Percentiles rank a stretch among this genome's conserved stretches.
Conservation (phyloP, 2,888 invertebrate genomes). For the Conomelus anceps region DNA sequence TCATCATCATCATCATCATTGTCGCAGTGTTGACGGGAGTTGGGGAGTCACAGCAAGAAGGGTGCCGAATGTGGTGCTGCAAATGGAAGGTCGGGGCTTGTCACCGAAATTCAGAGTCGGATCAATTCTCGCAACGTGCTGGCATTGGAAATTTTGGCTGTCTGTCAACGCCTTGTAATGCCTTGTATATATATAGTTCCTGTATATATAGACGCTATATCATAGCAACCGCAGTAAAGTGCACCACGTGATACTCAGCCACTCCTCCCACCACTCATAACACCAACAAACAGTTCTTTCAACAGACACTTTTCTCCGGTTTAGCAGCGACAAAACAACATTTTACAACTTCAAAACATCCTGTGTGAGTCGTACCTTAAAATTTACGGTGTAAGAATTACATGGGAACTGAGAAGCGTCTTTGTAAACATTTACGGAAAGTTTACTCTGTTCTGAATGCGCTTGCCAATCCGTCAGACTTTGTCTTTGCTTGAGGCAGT, state of each 20-base stretch:
- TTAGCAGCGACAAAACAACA: background rate
- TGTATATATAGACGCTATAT: background rate
- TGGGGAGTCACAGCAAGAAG: background rate
- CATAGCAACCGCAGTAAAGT: background rate
- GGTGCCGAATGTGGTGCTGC: background rate
- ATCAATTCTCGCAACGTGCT: background rate
- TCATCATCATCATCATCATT: background rate
- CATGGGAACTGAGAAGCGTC: background rate
- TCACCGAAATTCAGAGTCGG: background rate
- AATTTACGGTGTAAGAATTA: background rate
- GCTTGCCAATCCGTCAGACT: background rate
- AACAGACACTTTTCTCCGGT: background rate
- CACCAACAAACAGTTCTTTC: background rate
- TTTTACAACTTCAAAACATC: background rate
- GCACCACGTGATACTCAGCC: background rate
- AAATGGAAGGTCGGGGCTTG: background rate
- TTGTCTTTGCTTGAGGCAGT: background rate
- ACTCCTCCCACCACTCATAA: background rate
- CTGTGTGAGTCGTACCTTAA: background rate
- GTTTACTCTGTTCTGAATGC: background rate
- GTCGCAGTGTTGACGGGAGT: background rate
- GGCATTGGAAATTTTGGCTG: background rate
- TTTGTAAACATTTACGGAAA: background rate
- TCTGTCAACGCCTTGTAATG: background rate
- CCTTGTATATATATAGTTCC: background rate